Base-by-base conservation (phyloP, 92 coral and sea anemone species). In the Zoanthus solanderi region DNA sequence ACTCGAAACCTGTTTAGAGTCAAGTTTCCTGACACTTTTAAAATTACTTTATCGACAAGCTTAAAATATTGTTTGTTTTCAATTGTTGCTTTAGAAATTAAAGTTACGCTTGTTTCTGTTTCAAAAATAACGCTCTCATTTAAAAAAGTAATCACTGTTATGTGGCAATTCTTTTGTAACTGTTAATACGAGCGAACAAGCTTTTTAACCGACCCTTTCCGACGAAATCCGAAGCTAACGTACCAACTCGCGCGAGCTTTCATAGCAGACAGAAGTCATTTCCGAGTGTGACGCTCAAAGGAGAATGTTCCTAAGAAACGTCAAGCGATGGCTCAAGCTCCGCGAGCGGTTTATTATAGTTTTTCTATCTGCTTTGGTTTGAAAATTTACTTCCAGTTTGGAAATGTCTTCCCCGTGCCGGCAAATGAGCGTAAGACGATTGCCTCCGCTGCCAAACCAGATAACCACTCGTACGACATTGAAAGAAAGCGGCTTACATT, bases 381-480 rank as follows among this genome's bases (percentile, higher is more conserved):
- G 78, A 89, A 78, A 89, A 81, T 81, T 88, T 58, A 82, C 72
- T 71, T 48, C 31, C 46, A 72, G 83, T 60, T 57, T 34, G 67
- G 72, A 32, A 45, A 97, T 97, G 99, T 95, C 98, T 83, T 97
- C 99, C 31, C 99, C 99, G 16, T 91, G 98, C 75, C 92, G 95
- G 63, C 99, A 97, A 91, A 97, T 97, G 84, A 97, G 98, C 76
- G 94, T 92, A 7, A 92, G 99, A 46, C 89, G 99, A 30, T 90
- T 97, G 8, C 99, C 99, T 11, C 99, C 99, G 28, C 82, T 97
- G 46, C 97, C 99, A 31, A 97, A 94, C 77, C 98, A 95, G 84
- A 88, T 81, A 16, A 89, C 90, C 17, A 90, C 89, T 50, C 90
- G 87, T 66, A 89, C 90, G 17, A 84, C 92, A 76, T 67, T 95